Percentiles rank a stretch among this genome's conserved stretches.
phyloP scores from a whole-genome alignment of 2,888 invertebrate species.

The Drosophila anomalata region DNA sequence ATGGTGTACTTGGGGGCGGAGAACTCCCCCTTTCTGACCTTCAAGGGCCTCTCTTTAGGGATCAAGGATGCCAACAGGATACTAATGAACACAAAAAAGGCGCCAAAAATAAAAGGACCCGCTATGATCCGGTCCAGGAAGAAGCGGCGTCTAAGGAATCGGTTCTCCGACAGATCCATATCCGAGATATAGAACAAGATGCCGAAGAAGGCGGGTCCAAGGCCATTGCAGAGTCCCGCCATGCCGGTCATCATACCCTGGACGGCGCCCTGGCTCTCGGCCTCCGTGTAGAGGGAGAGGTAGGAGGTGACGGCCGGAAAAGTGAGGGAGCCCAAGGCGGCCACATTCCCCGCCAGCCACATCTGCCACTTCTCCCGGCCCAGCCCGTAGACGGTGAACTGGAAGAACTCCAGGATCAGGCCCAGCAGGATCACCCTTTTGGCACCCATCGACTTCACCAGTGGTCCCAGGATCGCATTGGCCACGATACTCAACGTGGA shows the following conservation, averaged over 20 bases:
- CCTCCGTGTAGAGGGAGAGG: constrained; percentile 97
- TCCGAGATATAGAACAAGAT: constrained; percentile 99
- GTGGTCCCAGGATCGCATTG: constrained; percentile 93
- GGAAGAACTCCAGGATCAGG: constrained; percentile 97
- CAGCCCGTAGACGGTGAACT: constrained; percentile 98
- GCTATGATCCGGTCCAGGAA: constrained; percentile 89
- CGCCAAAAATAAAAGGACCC: constrained; percentile 99
- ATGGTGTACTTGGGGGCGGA: constrained; percentile 6
- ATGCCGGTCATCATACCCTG: constrained; percentile 99
- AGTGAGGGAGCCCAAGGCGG: constrained; percentile 97
- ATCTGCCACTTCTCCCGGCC: constrained; percentile 99
- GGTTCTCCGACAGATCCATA: constrained; percentile 95
- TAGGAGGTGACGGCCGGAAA: constrained; percentile 99
- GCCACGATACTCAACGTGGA: constrained; percentile 97
- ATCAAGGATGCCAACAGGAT: constrained; percentile 95
- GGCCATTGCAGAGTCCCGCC: constrained; percentile 98
- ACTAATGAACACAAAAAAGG: constrained; percentile 97
- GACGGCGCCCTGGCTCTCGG: constrained; percentile 97
- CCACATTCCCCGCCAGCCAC: constrained; percentile 99
- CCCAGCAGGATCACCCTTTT: constrained; percentile 99
- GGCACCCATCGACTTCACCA: constrained; percentile 92
- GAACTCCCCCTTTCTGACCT: constrained; percentile 1
- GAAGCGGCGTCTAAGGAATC: constrained; percentile 59
- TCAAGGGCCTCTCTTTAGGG: constrained; percentile 87
- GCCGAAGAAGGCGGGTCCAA: constrained; percentile 99